Percentiles rank a stretch among this genome's conserved stretches.
Conservation (phyloP, 2,797 vertebrate genomes). For the Danio albolineatus region DNA sequence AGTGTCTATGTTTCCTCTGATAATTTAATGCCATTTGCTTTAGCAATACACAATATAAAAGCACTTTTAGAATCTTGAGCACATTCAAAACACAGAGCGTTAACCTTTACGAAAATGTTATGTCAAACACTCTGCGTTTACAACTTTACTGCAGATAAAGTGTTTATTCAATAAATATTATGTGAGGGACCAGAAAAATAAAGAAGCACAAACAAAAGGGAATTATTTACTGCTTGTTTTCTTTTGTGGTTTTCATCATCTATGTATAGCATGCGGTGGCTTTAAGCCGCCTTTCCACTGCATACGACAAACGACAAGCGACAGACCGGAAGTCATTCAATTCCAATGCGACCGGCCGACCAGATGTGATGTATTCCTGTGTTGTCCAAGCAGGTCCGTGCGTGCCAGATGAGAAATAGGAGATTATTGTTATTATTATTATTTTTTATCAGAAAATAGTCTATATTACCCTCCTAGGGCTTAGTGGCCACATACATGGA, state of each 20-base stretch:
- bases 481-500: too few relatives aligned
- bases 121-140: constrained; percentile 64
- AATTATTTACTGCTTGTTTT: constrained; percentile 57
- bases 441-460: too few relatives aligned
- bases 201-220: constrained; percentile 63
- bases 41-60: constrained; percentile 66
- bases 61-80: constrained; percentile 67
- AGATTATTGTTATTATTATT: too few relatives aligned
- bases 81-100: constrained; percentile 64
- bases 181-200: constrained; percentile 63
- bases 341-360: too few relatives aligned
- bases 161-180: constrained; percentile 65
- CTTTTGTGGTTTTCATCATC: constrained; percentile 54
- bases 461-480: too few relatives aligned
- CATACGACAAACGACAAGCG: too few relatives aligned
- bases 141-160: constrained; percentile 62
- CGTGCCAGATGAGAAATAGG: too few relatives aligned
- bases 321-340: too few relatives aligned
- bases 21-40: constrained; percentile 65
- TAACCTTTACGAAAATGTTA: constrained; percentile 61
- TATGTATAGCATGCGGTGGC: not conserved
- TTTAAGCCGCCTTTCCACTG: too few relatives aligned
- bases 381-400: too few relatives aligned
- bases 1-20: constrained; percentile 58
- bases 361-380: too few relatives aligned